phyloP scores from a whole-genome alignment of 2,797 vertebrate genomes.

The Cuniculus paca region DNA sequence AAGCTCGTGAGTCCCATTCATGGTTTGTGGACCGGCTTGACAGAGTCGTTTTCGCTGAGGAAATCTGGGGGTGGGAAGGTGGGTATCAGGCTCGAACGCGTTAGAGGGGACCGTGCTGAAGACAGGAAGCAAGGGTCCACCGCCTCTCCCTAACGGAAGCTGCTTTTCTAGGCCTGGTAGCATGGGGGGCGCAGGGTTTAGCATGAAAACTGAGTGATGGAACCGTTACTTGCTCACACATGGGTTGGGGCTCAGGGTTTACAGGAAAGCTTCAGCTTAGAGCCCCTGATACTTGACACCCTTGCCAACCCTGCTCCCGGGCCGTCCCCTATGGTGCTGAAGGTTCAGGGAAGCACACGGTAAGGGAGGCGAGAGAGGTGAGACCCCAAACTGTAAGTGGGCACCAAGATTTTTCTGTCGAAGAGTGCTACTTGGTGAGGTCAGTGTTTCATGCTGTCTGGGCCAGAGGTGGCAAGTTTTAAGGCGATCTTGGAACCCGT shows the following conservation, averaged over 20 bases:
- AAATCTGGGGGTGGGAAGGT: neutral
- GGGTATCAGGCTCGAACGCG: neutral
- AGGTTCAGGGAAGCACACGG: neutral
- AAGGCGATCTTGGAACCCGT: constrained; percentile 1
- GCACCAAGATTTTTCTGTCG: neutral
- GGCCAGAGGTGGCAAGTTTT: neutral
- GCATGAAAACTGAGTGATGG: neutral
- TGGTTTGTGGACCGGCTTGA: constrained; percentile 1
- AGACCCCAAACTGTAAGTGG: neutral
- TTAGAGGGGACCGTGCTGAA: neutral
- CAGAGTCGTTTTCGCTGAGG: constrained; percentile 20
- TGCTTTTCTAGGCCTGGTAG: neutral
- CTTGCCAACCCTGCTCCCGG: neutral
- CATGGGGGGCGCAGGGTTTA: neutral
- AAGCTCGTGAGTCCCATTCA: neutral
- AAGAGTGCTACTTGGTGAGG: neutral
- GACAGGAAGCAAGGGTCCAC: neutral
- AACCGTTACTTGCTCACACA: neutral
- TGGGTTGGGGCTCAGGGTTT: neutral
- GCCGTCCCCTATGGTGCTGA: neutral
- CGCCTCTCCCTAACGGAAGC: neutral
- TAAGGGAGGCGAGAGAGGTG: neutral
- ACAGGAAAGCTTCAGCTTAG: constrained; percentile 7
- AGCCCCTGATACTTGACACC: neutral
- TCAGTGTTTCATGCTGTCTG: neutral